phyloP scores from a whole-genome alignment of 2,113 vertebrate genomes.

The Oncorhynchus kisutch region DNA sequence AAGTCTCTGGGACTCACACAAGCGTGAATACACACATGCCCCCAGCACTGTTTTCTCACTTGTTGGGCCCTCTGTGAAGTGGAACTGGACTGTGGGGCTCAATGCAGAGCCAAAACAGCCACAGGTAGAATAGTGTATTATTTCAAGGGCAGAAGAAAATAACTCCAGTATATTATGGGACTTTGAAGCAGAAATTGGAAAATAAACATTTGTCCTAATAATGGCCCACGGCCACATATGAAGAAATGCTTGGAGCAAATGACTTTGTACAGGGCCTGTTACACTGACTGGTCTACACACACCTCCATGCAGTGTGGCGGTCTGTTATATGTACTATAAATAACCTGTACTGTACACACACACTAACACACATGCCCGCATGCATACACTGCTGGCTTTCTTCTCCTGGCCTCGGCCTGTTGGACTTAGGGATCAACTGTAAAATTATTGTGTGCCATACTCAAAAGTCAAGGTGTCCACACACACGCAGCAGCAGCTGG shows the following conservation, averaged over 20 bases:
- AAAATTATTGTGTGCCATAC: too few species aligned
- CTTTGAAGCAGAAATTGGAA: slow-evolving; percentile 6
- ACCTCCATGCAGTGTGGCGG: slow-evolving; percentile 9
- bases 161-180: neutral
- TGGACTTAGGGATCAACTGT: too few species aligned
- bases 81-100: neutral
- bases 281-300: neutral
- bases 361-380: slow-evolving; percentile 5
- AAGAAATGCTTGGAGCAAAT: neutral
- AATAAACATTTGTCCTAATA: neutral
- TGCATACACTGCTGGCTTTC: neutral
- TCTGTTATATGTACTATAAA: too few species aligned
- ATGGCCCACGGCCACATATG: neutral
- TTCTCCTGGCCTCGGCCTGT: too few species aligned
- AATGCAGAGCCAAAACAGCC: neutral
- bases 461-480: too few species aligned
- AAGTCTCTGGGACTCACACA: neutral
- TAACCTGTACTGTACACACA: neutral
- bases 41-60: slow-evolving; percentile 1
- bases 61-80: neutral
- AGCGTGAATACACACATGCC: slow-evolving; percentile 18
- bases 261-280: neutral
- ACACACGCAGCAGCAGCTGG: neutral
- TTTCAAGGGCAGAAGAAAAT: neutral
- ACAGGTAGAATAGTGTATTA: neutral